Evolutionary conservation across 2,888 invertebrate species (phyloP).

Genomic region (Drosophila paramelanica): DNA sequence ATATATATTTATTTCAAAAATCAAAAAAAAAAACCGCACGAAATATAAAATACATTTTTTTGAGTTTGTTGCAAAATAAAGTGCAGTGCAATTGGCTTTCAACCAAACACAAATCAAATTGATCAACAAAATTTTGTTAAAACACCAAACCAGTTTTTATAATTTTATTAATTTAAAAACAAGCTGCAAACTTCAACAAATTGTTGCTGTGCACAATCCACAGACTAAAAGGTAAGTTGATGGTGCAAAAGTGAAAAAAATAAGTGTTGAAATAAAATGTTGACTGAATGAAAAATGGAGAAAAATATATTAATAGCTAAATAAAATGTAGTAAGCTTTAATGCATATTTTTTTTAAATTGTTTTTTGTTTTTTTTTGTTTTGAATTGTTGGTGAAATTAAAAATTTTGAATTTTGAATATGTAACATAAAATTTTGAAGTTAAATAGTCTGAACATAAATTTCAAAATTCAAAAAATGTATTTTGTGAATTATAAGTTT

Average conservation of each 20-base stretch:
- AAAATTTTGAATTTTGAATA: not conserved
- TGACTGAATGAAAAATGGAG: too few species aligned
- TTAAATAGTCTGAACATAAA: not conserved
- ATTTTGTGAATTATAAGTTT: not conserved
- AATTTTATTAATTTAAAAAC: slow-evolving; percentile 39
- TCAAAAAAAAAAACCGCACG: slow-evolving; percentile 28
- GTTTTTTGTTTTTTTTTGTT: too few species aligned
- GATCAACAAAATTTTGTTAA: slow-evolving; percentile 6
- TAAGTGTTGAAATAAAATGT: slow-evolving; percentile 8
- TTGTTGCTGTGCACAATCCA: slow-evolving; percentile 28
- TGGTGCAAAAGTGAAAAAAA: not conserved
- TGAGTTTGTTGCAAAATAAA: slow-evolving; percentile 33
- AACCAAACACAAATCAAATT: slow-evolving; percentile 15
- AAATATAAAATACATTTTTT: slow-evolving; percentile 7
- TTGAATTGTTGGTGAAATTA: not conserved
- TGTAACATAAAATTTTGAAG: too few species aligned
- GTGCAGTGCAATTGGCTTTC: slow-evolving; percentile 52
- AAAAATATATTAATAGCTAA: not conserved
- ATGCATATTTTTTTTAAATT: too few species aligned
- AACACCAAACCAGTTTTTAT: slow-evolving; percentile 26
- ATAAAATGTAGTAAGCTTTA: not conserved
- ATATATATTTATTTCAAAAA: slow-evolving; percentile 26
- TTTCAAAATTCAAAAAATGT: too few species aligned
- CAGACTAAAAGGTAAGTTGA: slow-evolving; percentile 50
- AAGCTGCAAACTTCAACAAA: slow-evolving; percentile 29